A percentile compares a stretch with the other conserved stretches of the same genome.
phyloP scores from a whole-genome alignment of 1,140 invertebrate genomes.

The Leptopilina clavipes region DNA sequence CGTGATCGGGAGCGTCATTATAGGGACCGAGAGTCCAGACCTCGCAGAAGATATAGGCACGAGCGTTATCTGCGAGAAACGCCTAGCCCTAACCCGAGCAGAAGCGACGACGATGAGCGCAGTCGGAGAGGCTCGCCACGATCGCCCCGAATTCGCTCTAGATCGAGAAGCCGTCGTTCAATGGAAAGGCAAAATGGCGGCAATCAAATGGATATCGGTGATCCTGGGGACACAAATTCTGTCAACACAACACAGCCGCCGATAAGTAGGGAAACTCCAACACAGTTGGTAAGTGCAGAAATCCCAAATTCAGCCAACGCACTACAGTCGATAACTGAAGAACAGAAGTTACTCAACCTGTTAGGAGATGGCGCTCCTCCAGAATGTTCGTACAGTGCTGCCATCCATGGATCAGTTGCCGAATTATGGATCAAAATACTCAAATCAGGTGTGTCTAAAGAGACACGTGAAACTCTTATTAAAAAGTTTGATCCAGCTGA shows the following conservation, averaged over 20 bases:
- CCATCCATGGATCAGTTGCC: background rate
- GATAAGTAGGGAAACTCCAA: too few relatives aligned
- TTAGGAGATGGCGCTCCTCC: background rate
- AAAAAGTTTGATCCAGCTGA: too few relatives aligned
- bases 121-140: background rate
- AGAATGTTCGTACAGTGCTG: conserved; percentile 3
- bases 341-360: background rate
- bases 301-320: too few relatives aligned
- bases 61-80: background rate
- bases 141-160: too few relatives aligned
- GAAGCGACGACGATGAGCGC: background rate
- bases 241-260: too few relatives aligned
- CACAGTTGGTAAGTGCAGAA: too few relatives aligned
- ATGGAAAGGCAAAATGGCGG: background rate
- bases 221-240: too few relatives aligned
- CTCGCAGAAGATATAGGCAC: background rate
- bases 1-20: background rate
- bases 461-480: background rate
- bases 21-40: conserved; percentile 41
- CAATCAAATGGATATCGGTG: background rate
- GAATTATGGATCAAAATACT: background rate
- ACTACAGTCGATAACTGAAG: background rate
- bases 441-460: background rate
- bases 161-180: too few relatives aligned
- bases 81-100: background rate